Evolutionary conservation across 2,888 invertebrate species (phyloP), one percentile per base, ranked within the genome.

Genomic region (Aleiodes leptofemur): DNA sequence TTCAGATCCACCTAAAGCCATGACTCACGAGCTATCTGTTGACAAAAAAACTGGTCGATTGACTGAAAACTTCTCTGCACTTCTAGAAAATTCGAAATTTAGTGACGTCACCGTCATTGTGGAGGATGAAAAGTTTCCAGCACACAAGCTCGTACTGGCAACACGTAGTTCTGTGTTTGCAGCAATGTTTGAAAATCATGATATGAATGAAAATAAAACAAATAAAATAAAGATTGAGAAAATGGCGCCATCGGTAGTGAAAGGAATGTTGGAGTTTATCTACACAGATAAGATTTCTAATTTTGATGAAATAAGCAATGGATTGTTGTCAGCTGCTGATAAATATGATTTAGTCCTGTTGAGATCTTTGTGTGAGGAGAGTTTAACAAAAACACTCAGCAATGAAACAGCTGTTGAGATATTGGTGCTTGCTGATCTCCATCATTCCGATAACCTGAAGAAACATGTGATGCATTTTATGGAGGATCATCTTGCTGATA

Each of bases 281-380:
- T 23, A 23, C 2, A 23, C 23, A 23, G 23, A 23, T 23, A 23
- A 23, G 23, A 2, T 23, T 23, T 23, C 23, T 1, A 23, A 23
- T 23, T 23, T 23, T 23, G 23, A 23, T 2, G 23, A 23, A 23
- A 23, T 23, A 23, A 23, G 23, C 23, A 23, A 23, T 23, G 23
- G 23, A 23, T 23, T 23, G 2, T 23, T 23, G 23, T 23, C 23
- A 23, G 23, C 23, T 23, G 23, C 23, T 23, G 50, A 74, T 14
- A 71, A 38, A 14, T 74, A 55, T 43, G 38, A 51, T 3, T 11
- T 74, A 3, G 16, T 23, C 0, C 29, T 16, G 34, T 64, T 74
- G 7, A 74, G 48, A 64, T 4, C n/a, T 11, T 31, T 53, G 50
- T 70, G 74, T 29, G 70, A 66, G 57, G 31, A 55, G 23, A 13